These are phyloP conservation scores for Drosophila putrida DNA, from an alignment of 2,888 invertebrate species.

Conservation along the genomic window DNA sequence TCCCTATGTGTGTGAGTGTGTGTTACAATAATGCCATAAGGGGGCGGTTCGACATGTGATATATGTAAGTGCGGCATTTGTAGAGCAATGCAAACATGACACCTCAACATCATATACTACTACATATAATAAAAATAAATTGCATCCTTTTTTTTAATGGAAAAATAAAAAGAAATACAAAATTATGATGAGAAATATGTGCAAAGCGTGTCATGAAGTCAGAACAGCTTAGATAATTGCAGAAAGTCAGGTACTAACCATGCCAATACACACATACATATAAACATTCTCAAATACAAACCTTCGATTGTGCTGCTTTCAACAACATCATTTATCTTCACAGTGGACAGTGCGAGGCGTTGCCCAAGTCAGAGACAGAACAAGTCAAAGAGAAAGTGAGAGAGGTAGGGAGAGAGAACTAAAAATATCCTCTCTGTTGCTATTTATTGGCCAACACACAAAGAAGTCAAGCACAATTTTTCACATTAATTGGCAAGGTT, in stretches of 20 bases:
- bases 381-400: background rate
- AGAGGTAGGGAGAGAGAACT: background rate
- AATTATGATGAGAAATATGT: slow-evolving; percentile 64
- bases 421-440: slow-evolving; percentile 55
- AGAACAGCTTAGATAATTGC: slow-evolving; percentile 56
- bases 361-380: slow-evolving; percentile 5
- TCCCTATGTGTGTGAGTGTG: slow-evolving; percentile 27
- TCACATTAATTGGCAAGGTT: slow-evolving; percentile 80
- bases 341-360: slow-evolving; percentile 29
- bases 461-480: slow-evolving; percentile 51
- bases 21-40: slow-evolving; percentile 56
- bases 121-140: slow-evolving; percentile 76
- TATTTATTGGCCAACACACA: slow-evolving; percentile 63
- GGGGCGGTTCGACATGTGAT: slow-evolving; percentile 53
- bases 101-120: slow-evolving; percentile 51
- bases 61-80: slow-evolving; percentile 71
- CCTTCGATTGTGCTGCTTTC: slow-evolving; percentile 20
- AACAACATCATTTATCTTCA: slow-evolving; percentile 77
- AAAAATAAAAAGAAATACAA: slow-evolving; percentile 21
- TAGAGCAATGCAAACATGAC: slow-evolving; percentile 70
- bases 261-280: slow-evolving; percentile 27
- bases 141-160: slow-evolving; percentile 44
- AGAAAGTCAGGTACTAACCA: slow-evolving; percentile 54
- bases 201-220: slow-evolving; percentile 40
- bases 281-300: slow-evolving; percentile 3